Percentiles rank a stretch among this genome's conserved stretches.
Conservation (phyloP, 2,797 vertebrate species). For the Falco cherrug region DNA sequence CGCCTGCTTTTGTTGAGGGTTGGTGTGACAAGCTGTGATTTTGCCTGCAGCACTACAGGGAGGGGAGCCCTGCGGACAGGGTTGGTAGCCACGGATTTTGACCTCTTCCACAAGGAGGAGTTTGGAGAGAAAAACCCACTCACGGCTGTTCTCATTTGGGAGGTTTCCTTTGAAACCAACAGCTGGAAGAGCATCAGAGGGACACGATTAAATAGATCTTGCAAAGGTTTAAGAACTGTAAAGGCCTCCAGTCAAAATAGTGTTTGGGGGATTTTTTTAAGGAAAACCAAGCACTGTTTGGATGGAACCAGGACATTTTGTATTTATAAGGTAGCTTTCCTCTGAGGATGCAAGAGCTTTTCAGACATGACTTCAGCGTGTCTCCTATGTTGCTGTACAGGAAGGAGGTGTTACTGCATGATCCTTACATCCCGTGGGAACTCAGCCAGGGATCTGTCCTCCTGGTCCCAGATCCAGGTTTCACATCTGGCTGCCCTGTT, state of each 20-base stretch:
- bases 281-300: background rate
- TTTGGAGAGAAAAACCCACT: background rate
- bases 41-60: background rate
- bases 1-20: background rate
- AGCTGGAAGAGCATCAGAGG: background rate
- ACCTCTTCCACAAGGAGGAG: background rate
- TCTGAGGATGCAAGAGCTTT: background rate
- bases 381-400: rapidly evolving
- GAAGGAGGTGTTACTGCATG: background rate
- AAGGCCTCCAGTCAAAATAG: background rate
- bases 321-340: background rate
- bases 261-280: background rate
- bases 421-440: background rate
- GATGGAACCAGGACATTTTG: background rate
- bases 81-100: background rate
- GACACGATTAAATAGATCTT: background rate
- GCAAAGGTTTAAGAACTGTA: background rate
- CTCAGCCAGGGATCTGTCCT: background rate
- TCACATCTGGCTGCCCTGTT: background rate
- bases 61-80: background rate
- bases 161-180: background rate
- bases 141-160: rapidly evolving
- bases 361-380: background rate
- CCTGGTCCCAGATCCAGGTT: background rate
- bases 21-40: background rate